A percentile compares a stretch with the other conserved stretches of the same genome.
These are phyloP conservation scores for Microctenopoma steveboyesi DNA, from an alignment of 2,797 vertebrate species.

Conservation along the genomic window DNA sequence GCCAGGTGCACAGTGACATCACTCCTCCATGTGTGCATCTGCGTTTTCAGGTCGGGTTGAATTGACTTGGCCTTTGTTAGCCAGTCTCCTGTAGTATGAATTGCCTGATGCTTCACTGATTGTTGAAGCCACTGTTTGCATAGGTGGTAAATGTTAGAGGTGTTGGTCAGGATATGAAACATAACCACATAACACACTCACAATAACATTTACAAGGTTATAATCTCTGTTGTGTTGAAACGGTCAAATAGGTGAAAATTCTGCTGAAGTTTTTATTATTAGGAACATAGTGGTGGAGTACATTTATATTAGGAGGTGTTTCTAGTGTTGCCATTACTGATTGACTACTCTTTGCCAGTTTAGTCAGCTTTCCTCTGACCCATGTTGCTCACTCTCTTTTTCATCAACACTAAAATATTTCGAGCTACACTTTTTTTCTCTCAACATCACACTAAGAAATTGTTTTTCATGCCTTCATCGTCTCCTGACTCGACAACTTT, in stretches of 20 bases:
- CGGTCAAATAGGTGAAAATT: too few relatives aligned
- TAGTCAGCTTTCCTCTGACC: background rate
- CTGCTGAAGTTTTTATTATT: too few relatives aligned
- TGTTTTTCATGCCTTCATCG: background rate
- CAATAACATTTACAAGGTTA: too few relatives aligned
- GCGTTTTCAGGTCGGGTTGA: conserved; percentile 57
- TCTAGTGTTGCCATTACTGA: too few relatives aligned
- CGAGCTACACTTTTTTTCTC: background rate
- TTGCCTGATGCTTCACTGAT: conserved; percentile 12
- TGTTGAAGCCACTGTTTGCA: conserved; percentile 8
- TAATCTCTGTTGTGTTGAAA: too few relatives aligned
- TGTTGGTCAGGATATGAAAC: conserved; percentile 3
- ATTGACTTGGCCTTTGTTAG: conserved; percentile 58
- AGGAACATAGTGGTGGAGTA: too few relatives aligned
- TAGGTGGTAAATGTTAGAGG: conserved; percentile 38
- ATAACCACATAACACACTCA: background rate
- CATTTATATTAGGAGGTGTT: too few relatives aligned
- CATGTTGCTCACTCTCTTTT: background rate
- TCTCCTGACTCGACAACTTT: background rate
- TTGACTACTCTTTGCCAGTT: too few relatives aligned
- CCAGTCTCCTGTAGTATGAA: conserved; percentile 14
- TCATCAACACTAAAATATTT: background rate
- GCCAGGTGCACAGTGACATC: conserved; percentile 52
- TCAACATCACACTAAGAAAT: background rate
- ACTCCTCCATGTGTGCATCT: conserved; percentile 22